phyloP scores from a whole-genome alignment of 2,113 vertebrate species.

The Dipodomys merriami region DNA sequence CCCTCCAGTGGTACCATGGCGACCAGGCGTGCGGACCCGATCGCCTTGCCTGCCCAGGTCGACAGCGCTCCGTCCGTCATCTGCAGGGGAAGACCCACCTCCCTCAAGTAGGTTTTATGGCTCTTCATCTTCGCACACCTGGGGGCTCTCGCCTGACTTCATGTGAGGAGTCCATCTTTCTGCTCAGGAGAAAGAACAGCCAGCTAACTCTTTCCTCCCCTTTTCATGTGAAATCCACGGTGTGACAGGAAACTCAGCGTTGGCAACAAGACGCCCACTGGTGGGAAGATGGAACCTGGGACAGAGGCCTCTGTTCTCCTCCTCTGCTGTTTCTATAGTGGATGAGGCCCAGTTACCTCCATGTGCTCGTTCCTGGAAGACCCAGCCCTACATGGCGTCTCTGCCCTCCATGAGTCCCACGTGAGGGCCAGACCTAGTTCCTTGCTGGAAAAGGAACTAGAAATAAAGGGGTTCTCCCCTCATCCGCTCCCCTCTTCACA shows the following conservation, averaged over 20 bases:
- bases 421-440: neutral
- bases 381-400: neutral
- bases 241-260: neutral
- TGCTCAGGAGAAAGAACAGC: neutral
- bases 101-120: neutral
- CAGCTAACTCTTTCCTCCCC: neutral
- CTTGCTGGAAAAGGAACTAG: neutral
- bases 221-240: neutral
- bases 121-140: neutral
- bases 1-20: neutral
- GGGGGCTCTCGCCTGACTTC: no score
- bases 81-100: neutral
- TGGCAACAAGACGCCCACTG: neutral
- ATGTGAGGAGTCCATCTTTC: neutral
- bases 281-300: neutral
- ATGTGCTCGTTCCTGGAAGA: accelerated
- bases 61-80: neutral
- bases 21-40: neutral
- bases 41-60: neutral
- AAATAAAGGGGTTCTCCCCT: neutral
- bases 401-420: accelerated
- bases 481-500: neutral
- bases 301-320: neutral
- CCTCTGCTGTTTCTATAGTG: neutral
- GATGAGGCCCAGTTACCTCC: no score